Evolutionary conservation across 53 echinoderm and acorn worm species (phyloP).

Genomic region (Astropecten irregularis): DNA sequence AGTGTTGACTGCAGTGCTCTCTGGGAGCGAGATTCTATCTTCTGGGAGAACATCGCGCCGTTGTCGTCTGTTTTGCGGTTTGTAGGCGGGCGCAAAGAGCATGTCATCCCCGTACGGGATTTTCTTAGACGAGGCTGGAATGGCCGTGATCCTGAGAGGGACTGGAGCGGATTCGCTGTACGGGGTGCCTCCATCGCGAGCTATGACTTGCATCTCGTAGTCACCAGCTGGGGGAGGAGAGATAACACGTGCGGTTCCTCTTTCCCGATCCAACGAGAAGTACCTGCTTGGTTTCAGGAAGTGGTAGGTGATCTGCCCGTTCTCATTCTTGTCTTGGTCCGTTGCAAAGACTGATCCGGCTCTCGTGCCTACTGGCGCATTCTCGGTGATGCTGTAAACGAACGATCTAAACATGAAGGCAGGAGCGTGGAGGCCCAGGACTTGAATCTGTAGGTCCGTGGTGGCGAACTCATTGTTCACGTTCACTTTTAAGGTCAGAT

Average conservation of each 20-base stretch:
- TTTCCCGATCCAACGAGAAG: slow-evolving; percentile 53
- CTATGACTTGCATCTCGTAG: slow-evolving; percentile 60
- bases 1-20: slow-evolving; percentile 16
- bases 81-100: slow-evolving; percentile 43
- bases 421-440: slow-evolving; percentile 65
- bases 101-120: slow-evolving; percentile 81
- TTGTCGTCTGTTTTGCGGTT: slow-evolving; percentile 39
- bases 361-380: slow-evolving; percentile 22
- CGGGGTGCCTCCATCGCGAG: slow-evolving; percentile 73
- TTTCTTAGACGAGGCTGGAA: slow-evolving; percentile 38
- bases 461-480: slow-evolving; percentile 25
- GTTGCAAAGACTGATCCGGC: slow-evolving; percentile 66
- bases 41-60: slow-evolving; percentile 59
- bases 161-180: slow-evolving; percentile 61
- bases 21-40: slow-evolving; percentile 39
- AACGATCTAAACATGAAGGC: slow-evolving; percentile 46
- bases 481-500: slow-evolving; percentile 39
- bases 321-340: slow-evolving; percentile 64
- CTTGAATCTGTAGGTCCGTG: slow-evolving; percentile 39
- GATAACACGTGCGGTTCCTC: slow-evolving; percentile 52
- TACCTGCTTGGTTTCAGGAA: slow-evolving; percentile 32
- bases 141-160: slow-evolving; percentile 41
- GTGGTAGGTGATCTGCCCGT: slow-evolving; percentile 61
- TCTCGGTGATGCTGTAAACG: slow-evolving; percentile 52
- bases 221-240: slow-evolving; percentile 40